Base-by-base conservation (phyloP, 2,888 invertebrate genomes). In the Platypus cylindrus region DNA sequence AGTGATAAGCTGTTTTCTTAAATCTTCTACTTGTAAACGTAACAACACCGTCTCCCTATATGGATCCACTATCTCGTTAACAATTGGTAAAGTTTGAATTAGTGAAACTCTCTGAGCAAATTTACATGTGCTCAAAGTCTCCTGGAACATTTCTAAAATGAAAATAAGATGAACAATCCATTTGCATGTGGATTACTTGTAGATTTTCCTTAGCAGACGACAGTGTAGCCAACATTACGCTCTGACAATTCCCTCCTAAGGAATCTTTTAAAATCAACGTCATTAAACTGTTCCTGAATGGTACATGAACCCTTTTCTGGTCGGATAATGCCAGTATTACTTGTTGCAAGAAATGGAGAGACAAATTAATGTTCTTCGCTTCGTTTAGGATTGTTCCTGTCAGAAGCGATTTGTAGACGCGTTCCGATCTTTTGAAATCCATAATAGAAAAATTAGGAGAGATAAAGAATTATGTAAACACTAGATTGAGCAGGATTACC, bases 281-380 rank as follows among this genome's bases (percentile, higher is more conserved):
- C 52, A 70, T 59, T 48, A 67, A 54, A 17, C 68, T 70, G 54
- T 70, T 70, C 46, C 70, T 57, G 46, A 60, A 67, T 8, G 65
- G 62, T 12, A 66, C 55, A 41, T 66, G 65, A 5, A 40, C 34
- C 30, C 59, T 50, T 38, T 52, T 54, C 3, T 52, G 43, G 37
- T 62, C 57, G 2, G 61, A 59, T 27, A 65, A 44, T 2, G 64
- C 62, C 13, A 59, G 47, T 18, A 63, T 62, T 1, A 64, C 68
- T 54, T 68, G 68, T 48, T 70, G 68, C 45, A 70, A 48, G 54
- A 64, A 69, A 54, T 70, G 68, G 30, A 70, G 54, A 13, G 68
- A 69, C 37, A 68, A 55, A 48, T 71, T 70, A 44, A 71, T 70
- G 47, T 66, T 61, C 45, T 66, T 64, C 5, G 68, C 68, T 50